phyloP scores from a whole-genome alignment of 2,797 vertebrate genomes.

The Onychomys leucogaster region DNA sequence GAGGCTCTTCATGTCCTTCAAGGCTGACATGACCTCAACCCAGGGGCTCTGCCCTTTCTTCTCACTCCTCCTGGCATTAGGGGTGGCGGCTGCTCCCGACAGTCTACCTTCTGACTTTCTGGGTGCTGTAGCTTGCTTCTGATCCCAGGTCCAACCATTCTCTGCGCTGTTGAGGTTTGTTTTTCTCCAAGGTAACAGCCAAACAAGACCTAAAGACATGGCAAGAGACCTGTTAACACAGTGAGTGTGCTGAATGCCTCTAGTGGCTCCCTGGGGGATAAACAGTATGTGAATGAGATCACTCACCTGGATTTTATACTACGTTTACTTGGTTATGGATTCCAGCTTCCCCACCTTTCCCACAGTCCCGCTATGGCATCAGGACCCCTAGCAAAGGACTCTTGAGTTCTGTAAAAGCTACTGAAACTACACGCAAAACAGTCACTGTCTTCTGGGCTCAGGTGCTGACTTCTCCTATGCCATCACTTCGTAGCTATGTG shows the following conservation, averaged over 20 bases:
- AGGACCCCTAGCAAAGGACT: neutral
- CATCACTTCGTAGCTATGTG: neutral
- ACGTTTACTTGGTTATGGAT: neutral
- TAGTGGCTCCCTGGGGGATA: accelerated
- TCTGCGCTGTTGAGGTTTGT: conserved; percentile 73
- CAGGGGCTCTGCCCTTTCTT: conserved; percentile 84
- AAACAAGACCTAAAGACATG: conserved; percentile 91
- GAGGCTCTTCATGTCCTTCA: conserved; percentile 90
- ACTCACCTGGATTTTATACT: neutral
- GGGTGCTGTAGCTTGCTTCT: neutral
- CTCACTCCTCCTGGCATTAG: neutral
- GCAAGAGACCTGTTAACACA: neutral
- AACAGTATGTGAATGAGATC: neutral
- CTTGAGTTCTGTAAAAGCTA: neutral
- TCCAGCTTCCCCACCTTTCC: neutral
- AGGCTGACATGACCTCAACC: conserved; percentile 89
- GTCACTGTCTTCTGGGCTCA: neutral
- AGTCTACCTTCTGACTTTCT: neutral
- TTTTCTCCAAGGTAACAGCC: conserved; percentile 93
- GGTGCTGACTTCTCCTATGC: neutral
- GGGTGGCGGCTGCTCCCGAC: neutral
- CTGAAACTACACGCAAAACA: neutral
- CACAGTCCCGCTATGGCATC: neutral
- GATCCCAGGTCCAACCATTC: neutral
- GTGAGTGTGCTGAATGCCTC: accelerated